Evolutionary conservation across 2,888 invertebrate genomes (phyloP), one percentile per base, ranked within the genome.

Genomic region (Agonopterix alstromeriana): DNA sequence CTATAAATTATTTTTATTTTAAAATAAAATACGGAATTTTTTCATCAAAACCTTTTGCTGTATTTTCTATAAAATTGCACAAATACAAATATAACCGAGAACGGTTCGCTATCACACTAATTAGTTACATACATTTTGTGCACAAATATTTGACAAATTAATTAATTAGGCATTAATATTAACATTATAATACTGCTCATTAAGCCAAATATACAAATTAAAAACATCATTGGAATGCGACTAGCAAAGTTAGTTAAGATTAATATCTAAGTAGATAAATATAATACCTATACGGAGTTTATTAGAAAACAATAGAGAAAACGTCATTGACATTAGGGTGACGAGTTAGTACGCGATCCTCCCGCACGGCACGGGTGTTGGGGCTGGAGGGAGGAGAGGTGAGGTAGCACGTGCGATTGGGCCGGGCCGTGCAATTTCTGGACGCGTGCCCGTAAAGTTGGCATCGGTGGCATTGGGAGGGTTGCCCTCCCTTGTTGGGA

Each of bases 151-250:
- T n/a, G n/a, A n/a, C n/a, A n/a, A 9, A 36, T 36, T 36, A 45
- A 36, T 36, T 36, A 35, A 7, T 5, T 40, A 40, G 38, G 41
- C 41, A 54, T 52, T 43, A 38, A 50, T 45, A 50, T 49, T 11
- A 35, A 51, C 1, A 38, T 38, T n/a, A n/a, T n/a, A 38, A 51
- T 49, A 46, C 48, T 43, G 38, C n/a, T n/a, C 9, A 36, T n/a
- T 38, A 38, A 38, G 38, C 27, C 27, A 27, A 27, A 45, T 35
- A 35, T 17, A 51, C 11, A 47, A 43, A n/a, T 46, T 43, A 35
- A 49, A 60, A 52, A 63, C 36, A 47, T 43, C 65, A 71, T 60
- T 68, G 77, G 77, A 79, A 77, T 80, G 76, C 57, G 79, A 80
- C 78, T 79, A 80, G 77, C 51, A 61, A 51, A 47, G 49, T 55